Percentiles rank a stretch among this genome's conserved stretches.
These are phyloP conservation scores for Drosophila nebulosa DNA, from an alignment of 1,140 invertebrate species.

Conservation along the genomic window DNA sequence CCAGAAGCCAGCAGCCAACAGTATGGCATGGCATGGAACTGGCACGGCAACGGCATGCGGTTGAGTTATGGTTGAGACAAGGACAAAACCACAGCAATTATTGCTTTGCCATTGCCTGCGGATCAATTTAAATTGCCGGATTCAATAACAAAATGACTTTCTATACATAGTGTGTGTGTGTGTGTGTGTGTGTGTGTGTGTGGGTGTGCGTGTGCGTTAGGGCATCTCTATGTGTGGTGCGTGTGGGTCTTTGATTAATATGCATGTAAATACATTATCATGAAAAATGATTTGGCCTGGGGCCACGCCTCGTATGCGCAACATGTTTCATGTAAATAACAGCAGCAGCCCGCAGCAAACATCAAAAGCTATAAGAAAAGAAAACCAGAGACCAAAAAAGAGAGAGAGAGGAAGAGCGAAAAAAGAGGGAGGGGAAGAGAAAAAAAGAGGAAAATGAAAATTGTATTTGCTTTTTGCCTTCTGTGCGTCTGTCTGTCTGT, in stretches of 20 bases:
- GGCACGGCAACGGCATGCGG: constrained; percentile 39
- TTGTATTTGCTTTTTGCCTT: constrained; percentile 2
- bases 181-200: background rate
- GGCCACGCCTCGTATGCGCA: constrained; percentile 48
- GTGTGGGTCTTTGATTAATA: constrained; percentile 59
- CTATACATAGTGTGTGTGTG: background rate
- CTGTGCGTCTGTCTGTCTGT: background rate
- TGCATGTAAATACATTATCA: constrained; percentile 60
- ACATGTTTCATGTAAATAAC: constrained; percentile 32
- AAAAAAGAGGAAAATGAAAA: constrained; percentile 2
- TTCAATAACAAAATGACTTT: constrained; percentile 61
- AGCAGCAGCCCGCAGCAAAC: constrained; percentile 4
- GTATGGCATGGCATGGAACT: background rate
- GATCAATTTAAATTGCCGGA: constrained; percentile 68
- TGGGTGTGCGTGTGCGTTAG: background rate
- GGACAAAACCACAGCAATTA: constrained; percentile 66
- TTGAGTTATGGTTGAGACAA: constrained; percentile 49
- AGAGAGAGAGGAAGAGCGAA: too few species aligned
- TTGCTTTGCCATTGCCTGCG: constrained; percentile 56
- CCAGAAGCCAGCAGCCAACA: background rate
- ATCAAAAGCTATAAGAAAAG: constrained; percentile 43
- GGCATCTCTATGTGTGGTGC: background rate
- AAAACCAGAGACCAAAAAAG: background rate
- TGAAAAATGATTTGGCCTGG: constrained; percentile 62
- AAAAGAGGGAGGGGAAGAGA: too few species aligned